phyloP scores from a whole-genome alignment of 23 tunicate genomes.

The Diplosoma virens region DNA sequence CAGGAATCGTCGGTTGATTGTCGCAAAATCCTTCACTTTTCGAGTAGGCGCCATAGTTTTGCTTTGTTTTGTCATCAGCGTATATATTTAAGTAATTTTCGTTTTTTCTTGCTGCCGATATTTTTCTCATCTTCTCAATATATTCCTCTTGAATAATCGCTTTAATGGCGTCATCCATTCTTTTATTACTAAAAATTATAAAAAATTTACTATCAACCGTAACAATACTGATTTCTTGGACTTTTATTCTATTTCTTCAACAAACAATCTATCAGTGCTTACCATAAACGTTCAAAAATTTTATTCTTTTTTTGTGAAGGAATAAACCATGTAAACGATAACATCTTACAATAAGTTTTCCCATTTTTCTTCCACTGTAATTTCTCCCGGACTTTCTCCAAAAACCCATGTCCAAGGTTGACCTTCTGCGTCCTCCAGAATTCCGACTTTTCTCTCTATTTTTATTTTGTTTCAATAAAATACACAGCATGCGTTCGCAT shows the following conservation, averaged over 20 bases:
- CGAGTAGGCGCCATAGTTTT: too few relatives aligned
- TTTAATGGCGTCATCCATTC: conserved; percentile 3
- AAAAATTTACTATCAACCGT: too few relatives aligned
- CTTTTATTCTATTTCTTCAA: too few relatives aligned
- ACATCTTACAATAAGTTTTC: conserved; percentile 40
- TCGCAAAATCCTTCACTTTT: too few relatives aligned
- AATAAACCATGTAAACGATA: too few relatives aligned
- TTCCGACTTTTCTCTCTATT: conserved; percentile 36
- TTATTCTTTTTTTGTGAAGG: too few relatives aligned
- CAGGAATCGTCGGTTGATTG: background rate
- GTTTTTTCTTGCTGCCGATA: background rate
- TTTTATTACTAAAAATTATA: conserved; percentile 9
- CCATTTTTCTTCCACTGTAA: conserved; percentile 60
- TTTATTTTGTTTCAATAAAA: too few relatives aligned
- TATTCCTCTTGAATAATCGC: conserved; percentile 30
- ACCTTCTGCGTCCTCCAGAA: conserved; percentile 70
- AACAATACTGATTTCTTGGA: too few relatives aligned
- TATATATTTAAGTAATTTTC: too few relatives aligned
- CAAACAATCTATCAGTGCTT: too few relatives aligned
- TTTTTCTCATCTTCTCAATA: background rate
- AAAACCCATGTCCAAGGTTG: conserved; percentile 84
- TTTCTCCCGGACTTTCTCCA: conserved; percentile 64
- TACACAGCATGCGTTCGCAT: too few relatives aligned
- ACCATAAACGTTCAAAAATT: too few relatives aligned
- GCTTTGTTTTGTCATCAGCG: background rate